A percentile compares a stretch with the other conserved stretches of the same genome.
Conservation (phyloP, 2,797 vertebrate genomes). For the Selene dorsalis region DNA sequence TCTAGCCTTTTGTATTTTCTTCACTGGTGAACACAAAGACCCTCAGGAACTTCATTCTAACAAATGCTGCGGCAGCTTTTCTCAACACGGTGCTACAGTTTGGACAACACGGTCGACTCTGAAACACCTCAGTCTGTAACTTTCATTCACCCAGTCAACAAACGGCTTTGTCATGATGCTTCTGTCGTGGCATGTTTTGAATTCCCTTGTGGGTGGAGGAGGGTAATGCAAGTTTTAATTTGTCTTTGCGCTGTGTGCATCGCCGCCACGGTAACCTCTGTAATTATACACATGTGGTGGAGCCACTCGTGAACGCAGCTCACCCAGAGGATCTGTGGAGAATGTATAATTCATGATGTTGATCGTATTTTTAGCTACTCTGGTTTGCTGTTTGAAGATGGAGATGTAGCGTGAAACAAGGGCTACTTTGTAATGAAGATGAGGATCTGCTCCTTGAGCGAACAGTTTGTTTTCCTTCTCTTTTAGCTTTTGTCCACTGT, state of each 20-base stretch:
- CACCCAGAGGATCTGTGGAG: constrained; percentile 67
- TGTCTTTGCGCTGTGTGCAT: constrained; percentile 64
- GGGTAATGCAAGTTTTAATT: constrained; percentile 60
- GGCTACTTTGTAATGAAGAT: constrained; percentile 71
- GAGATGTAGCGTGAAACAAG: constrained; percentile 60
- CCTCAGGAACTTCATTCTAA: constrained; percentile 21
- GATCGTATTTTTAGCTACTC: constrained; percentile 73
- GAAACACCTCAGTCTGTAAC: constrained; percentile 28
- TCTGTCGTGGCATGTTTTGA: constrained; percentile 28
- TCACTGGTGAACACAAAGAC: constrained; percentile 16
- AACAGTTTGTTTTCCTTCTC: constrained; percentile 57
- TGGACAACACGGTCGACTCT: constrained; percentile 34
- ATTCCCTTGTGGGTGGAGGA: constrained; percentile 52
- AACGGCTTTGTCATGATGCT: constrained; percentile 44
- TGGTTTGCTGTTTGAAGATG: constrained; percentile 66
- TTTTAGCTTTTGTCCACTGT: constrained; percentile 29
- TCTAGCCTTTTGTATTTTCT: constrained; percentile 20
- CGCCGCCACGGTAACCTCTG: constrained; percentile 59
- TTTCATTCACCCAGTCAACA: constrained; percentile 34
- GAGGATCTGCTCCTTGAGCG: constrained; percentile 42
- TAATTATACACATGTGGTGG: constrained; percentile 68
- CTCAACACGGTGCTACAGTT: constrained; percentile 23
- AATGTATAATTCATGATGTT: constrained; percentile 78
- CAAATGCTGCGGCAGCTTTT: constrained; percentile 18
- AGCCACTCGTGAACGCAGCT: constrained; percentile 47